A percentile compares a stretch with the other conserved stretches of the same genome.
Evolutionary conservation across 2,888 invertebrate species (phyloP).

Genomic region (Parthenolecanium corni): DNA sequence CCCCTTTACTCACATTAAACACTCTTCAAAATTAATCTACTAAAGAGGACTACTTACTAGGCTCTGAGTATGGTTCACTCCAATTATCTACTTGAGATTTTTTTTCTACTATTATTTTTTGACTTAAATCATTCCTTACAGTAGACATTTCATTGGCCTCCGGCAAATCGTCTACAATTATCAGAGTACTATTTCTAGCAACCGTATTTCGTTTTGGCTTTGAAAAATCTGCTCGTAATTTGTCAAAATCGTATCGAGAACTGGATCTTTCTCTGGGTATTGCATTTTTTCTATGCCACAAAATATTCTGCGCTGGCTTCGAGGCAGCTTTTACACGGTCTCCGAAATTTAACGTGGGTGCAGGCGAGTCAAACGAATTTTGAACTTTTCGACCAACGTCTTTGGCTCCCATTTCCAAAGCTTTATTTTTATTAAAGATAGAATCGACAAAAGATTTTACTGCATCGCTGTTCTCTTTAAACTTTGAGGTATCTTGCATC

Average conservation of each 20-base stretch:
- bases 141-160: too few species aligned
- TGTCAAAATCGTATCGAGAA: background rate
- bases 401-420: background rate
- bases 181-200: background rate
- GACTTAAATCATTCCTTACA: too few species aligned
- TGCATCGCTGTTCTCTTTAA: background rate
- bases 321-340: conserved; percentile 6
- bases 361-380: too few species aligned
- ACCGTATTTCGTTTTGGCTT: conserved; percentile 8
- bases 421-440: conserved; percentile 2
- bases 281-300: conserved; percentile 7
- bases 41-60: too few species aligned
- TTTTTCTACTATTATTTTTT: too few species aligned
- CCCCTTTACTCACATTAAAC: too few species aligned
- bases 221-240: background rate
- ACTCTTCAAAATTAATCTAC: too few species aligned
- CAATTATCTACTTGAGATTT: background rate
- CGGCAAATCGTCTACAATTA: too few species aligned
- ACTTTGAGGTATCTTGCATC: background rate
- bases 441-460: conserved; percentile 10
- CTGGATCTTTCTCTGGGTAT: background rate
- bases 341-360: background rate
- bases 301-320: background rate
- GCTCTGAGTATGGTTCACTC: background rate
- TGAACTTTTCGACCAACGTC: background rate